Evolutionary conservation across 2,797 vertebrate genomes (phyloP), one percentile per base, ranked within the genome.

Genomic region (Hozukius guyotensis): DNA sequence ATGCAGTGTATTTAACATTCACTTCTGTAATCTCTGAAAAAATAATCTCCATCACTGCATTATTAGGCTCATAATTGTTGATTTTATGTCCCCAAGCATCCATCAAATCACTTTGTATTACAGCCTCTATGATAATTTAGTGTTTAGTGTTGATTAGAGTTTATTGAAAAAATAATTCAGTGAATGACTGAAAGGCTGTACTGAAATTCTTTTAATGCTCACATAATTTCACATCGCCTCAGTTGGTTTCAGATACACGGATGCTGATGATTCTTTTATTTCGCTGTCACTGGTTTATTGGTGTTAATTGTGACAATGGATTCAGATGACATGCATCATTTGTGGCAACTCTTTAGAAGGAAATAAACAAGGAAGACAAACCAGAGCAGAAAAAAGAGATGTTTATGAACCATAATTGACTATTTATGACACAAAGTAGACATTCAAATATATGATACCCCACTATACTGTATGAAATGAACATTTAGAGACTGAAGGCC

Each of bases 241-340:
- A 25, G 60, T 10, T 20, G 65, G 32, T 65, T 74, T 82, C 34
- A 53, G 22, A 78, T 75, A 49, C 65, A 78, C 22, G 42, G 25
- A 79, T 42, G 36, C 57, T 69, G 68, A 75, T 78, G 52, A 77
- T 79, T 81, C 24, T 56, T 73, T 78, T 72, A 46, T 42, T 78
- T 16, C 49, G 13, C 42, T 57, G 52, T 65, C 32, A 14, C 18
- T 55, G 10, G 59, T 77, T 87, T 75, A 82, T 83, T 68, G 46
- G 38, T 64, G 69, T 81, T 87, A 81, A 84, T 82, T 84, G 69
- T 73, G 31, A 71, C 62, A 67, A 34, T 77, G 53, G 11, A 85
- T 79, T 82, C 72, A 72, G 38, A 57, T 78, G 74, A 72, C 32
- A 52, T 61, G 75, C 52, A 31, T 80, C 53, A 62, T 87, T 88